These are phyloP conservation scores for Anoura caudifer DNA, from an alignment of 2,113 vertebrate species.

Conservation along the genomic window DNA sequence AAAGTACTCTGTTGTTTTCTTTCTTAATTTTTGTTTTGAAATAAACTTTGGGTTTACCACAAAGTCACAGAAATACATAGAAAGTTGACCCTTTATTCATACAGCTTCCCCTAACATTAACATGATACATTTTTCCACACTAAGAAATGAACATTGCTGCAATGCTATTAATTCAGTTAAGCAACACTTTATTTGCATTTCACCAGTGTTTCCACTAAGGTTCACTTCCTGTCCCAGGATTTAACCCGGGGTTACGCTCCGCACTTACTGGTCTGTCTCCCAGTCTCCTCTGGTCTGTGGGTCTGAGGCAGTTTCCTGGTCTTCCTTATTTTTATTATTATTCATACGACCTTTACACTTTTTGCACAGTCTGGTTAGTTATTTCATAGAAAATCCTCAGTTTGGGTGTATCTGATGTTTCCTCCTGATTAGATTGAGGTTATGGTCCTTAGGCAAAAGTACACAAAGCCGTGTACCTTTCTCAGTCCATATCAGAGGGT, in stretches of 20 bases:
- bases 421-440: neutral
- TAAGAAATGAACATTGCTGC: neutral
- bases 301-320: neutral
- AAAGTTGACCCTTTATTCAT: neutral
- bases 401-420: neutral
- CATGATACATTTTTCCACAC: neutral
- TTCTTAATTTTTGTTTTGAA: neutral
- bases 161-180: neutral
- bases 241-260: neutral
- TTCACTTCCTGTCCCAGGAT: neutral
- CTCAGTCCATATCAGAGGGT: neutral
- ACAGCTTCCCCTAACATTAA: neutral
- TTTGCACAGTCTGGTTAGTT: neutral
- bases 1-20: neutral
- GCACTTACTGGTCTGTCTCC: neutral
- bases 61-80: neutral
- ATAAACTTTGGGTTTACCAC: neutral
- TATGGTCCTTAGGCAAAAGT: neutral
- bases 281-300: neutral
- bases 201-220: neutral
- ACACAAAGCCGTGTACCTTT: neutral
- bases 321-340: neutral
- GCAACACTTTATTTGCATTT: neutral
- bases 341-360: neutral
- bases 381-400: neutral